Percentiles rank a stretch among this genome's conserved stretches.
These are phyloP conservation scores for Alectura lathami DNA, from an alignment of 2,113 vertebrate genomes.

Conservation along the genomic window DNA sequence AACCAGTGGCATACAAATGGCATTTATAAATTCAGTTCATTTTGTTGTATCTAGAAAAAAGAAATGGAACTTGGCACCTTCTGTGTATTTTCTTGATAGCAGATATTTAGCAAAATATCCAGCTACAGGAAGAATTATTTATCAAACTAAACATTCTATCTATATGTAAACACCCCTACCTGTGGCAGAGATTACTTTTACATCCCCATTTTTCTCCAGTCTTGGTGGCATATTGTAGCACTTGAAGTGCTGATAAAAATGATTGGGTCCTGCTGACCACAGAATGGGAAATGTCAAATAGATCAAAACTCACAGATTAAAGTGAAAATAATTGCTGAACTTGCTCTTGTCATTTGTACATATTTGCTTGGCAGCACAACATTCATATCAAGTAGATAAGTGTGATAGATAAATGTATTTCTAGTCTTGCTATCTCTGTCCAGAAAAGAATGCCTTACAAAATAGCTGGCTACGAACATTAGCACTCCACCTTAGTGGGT, in stretches of 20 bases:
- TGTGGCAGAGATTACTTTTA: slow-evolving; percentile 51
- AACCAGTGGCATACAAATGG: not conserved
- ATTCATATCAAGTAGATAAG: not conserved
- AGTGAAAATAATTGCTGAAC: slow-evolving; percentile 34
- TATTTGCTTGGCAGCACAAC: not conserved
- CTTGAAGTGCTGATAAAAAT: slow-evolving; percentile 43
- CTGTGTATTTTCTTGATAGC: slow-evolving; percentile 8
- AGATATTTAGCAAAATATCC: slow-evolving; percentile 26
- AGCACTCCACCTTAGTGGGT: not conserved
- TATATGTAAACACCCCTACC: slow-evolving; percentile 37
- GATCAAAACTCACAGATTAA: slow-evolving; percentile 30
- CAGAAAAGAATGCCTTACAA: not conserved
- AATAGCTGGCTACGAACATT: not conserved
- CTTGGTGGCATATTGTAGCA: slow-evolving; percentile 1
- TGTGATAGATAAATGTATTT: not conserved
- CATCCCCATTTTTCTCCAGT: slow-evolving; percentile 12
- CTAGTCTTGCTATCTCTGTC: not conserved
- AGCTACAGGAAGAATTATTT: slow-evolving; percentile 15
- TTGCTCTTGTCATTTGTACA: not conserved
- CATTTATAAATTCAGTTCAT: slow-evolving; percentile 47
- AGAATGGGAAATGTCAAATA: slow-evolving; percentile 38
- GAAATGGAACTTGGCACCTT: slow-evolving; percentile 20
- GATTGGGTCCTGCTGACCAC: slow-evolving; percentile 16
- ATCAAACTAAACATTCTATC: slow-evolving; percentile 45
- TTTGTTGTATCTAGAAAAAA: slow-evolving; percentile 6